Base-by-base conservation (phyloP, 2,888 invertebrate species). In the Villa cingulata region DNA sequence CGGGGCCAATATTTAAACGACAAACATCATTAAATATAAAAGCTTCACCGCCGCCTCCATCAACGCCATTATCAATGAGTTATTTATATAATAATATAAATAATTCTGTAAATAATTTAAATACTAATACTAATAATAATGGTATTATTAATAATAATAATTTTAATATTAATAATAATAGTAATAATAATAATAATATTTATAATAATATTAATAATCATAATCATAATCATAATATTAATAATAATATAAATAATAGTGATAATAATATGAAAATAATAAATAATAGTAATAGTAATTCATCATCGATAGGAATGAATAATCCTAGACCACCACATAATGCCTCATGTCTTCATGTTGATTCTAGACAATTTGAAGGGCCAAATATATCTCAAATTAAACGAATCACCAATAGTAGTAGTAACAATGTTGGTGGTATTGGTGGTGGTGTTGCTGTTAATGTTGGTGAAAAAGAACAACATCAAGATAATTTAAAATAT, bases 261-360 rank as follows among this genome's bases (percentile, higher is more conserved):
- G n/a, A n/a, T n/a, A n/a, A n/a, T n/a, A n/a, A n/a, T n/a, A n/a
- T n/a, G n/a, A n/a, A n/a, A n/a, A n/a, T n/a, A n/a, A n/a, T n/a
- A n/a, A n/a, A n/a, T n/a, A n/a, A n/a, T n/a, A n/a, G n/a, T n/a
- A n/a, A n/a, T n/a, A n/a, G n/a, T n/a, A n/a, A n/a, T n/a, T n/a
- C n/a, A n/a, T n/a, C n/a, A n/a, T n/a, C n/a, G n/a, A n/a, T n/a
- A n/a, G n/a, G n/a, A n/a, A 23, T 23, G 23, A 23, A 23, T 7
- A 36, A 41, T 23, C 51, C 52, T 47, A 57, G 59, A 51, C 56
- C 59, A 43, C 56, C 59, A 43, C 54, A 59, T 37, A 58, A 59
- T 52, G 55, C 59, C 50, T 56, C 54, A 39, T 58, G 58, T 54
- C 56, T 56, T 53, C n/a, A n/a, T n/a, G n/a, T n/a, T n/a, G 43